Percentiles rank a stretch among this genome's conserved stretches.
These are phyloP conservation scores for Aquila chrysaetos DNA, from an alignment of 2,797 vertebrate species.

Conservation along the genomic window DNA sequence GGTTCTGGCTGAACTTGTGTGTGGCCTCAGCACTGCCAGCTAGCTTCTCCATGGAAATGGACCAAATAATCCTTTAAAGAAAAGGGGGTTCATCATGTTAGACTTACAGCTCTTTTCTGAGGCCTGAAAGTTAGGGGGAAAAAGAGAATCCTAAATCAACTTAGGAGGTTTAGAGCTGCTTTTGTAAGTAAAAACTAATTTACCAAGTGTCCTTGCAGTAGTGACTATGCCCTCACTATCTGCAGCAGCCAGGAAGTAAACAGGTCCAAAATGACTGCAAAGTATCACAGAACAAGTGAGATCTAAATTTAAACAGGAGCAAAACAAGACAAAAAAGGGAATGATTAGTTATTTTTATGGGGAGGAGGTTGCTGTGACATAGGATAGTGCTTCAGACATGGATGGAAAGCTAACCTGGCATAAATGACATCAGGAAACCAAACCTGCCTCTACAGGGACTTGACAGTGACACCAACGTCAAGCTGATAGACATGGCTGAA, in stretches of 20 bases:
- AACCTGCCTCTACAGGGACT: neutral
- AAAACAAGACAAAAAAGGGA: neutral
- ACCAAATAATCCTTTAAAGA: neutral
- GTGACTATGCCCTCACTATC: neutral
- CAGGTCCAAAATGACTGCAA: neutral
- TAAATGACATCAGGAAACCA: neutral
- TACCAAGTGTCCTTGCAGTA: neutral
- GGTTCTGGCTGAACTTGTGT: fast-evolving
- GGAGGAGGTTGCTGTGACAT: neutral
- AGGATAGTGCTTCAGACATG: neutral
- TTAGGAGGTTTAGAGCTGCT: neutral
- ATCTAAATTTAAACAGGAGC: neutral
- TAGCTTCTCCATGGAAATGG: neutral
- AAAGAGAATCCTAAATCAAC: neutral
- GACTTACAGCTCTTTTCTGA: neutral
- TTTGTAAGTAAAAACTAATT: neutral
- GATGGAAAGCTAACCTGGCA: neutral
- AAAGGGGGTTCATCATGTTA: neutral
- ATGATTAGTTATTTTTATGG: neutral
- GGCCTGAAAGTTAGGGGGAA: neutral
- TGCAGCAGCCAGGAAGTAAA: neutral
- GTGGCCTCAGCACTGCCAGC: neutral
- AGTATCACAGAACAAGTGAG: neutral
- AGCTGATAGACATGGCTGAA: neutral
- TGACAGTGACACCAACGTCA: neutral